Conservation (phyloP, 2,888 invertebrate species). For the Uloborus plumipes region DNA sequence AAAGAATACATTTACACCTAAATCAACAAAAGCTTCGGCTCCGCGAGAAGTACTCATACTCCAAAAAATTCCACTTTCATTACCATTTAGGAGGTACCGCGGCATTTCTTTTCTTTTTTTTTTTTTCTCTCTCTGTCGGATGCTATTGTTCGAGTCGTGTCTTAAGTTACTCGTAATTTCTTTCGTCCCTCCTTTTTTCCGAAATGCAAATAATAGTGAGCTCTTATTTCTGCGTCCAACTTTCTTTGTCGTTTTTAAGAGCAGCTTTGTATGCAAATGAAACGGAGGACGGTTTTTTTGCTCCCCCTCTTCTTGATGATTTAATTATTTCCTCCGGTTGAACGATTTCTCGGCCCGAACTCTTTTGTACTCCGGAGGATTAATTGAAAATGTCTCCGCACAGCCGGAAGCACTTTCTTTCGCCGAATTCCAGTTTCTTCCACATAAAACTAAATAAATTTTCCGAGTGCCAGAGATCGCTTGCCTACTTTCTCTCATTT, state of each 20-base stretch:
- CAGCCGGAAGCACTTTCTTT: constrained; percentile 31
- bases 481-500: no score
- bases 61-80: constrained; percentile 49
- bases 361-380: constrained; percentile 44
- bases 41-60: no score
- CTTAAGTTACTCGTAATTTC: constrained; percentile 48
- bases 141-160: constrained; percentile 55
- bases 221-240: not conserved
- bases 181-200: constrained; percentile 11
- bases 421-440: not conserved
- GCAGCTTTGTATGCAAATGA: constrained; percentile 54
- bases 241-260: constrained; percentile 23
- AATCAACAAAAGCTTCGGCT: constrained; percentile 48
- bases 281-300: constrained; percentile 21
- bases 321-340: constrained; percentile 54
- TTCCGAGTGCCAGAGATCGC: not conserved
- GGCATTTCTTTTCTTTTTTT: constrained; percentile 14
- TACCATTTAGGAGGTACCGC: constrained; percentile 39
- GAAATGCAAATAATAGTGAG: constrained; percentile 52
- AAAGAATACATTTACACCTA: constrained; percentile 56
- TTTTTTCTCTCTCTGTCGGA: no score
- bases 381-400: constrained; percentile 56
- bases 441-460: constrained; percentile 35
- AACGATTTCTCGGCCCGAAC: constrained; percentile 36
- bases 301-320: constrained; percentile 31